Conservation (phyloP, 2,888 invertebrate genomes). For the Keiferia lycopersicella region DNA sequence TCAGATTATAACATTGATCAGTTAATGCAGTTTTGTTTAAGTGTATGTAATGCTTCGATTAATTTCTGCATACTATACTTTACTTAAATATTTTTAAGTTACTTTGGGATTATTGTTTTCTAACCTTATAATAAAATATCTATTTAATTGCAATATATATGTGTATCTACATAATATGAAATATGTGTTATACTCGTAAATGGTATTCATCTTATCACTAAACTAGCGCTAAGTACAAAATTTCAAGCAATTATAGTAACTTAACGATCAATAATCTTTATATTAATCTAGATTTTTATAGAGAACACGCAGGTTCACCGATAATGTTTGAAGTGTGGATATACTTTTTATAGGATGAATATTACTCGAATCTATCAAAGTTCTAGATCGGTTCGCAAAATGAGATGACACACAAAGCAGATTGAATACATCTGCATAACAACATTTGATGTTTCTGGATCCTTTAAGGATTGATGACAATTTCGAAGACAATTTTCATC, state of each 20-base stretch:
- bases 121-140: background rate
- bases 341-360: too few species aligned
- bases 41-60: background rate
- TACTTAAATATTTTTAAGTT: background rate
- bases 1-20: background rate
- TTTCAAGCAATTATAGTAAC: constrained; percentile 6
- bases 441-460: too few species aligned
- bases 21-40: background rate
- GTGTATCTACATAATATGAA: background rate
- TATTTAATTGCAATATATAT: background rate
- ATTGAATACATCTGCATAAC: too few species aligned
- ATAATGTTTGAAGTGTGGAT: too few species aligned
- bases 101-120: background rate
- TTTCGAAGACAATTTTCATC: too few species aligned
- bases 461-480: too few species aligned
- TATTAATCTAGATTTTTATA: background rate
- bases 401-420: too few species aligned
- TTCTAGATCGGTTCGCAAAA: too few species aligned
- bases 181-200: background rate
- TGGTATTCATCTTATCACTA: background rate
- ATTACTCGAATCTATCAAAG: too few species aligned
- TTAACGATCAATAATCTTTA: background rate
- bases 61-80: background rate
- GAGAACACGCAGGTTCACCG: too few species aligned
- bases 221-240: constrained; percentile 12